Evolutionary conservation across 2,797 vertebrate species (phyloP).

Genomic region (Poeciliopsis turneri): DNA sequence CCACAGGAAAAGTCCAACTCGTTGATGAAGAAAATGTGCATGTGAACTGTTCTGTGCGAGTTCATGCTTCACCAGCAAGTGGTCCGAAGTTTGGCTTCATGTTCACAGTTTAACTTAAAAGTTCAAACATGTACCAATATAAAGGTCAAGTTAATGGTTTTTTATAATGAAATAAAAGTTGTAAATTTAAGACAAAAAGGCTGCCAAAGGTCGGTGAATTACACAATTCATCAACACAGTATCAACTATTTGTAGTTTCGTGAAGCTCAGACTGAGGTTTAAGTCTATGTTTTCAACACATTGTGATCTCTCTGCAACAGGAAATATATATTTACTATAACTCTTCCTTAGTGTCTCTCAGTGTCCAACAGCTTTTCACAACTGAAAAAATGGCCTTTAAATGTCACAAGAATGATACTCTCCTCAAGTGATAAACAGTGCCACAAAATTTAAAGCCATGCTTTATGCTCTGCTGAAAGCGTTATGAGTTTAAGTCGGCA

Average conservation of each 20-base stretch:
- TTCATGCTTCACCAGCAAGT: neutral
- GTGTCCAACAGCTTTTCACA: neutral
- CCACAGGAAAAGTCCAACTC: neutral
- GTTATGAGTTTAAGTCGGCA: neutral
- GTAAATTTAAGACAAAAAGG: neutral
- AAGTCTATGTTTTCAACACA: neutral
- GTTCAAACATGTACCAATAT: neutral
- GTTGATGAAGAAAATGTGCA: neutral
- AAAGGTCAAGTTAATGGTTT: neutral
- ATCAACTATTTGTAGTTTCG: neutral
- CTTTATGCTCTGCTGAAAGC: neutral
- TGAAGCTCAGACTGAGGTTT: neutral
- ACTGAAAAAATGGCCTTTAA: neutral
- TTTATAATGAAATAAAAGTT: neutral
- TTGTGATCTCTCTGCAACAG: neutral
- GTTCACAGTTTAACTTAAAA: neutral
- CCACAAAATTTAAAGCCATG: neutral
- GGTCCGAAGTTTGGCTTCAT: neutral
- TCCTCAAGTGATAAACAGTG: neutral
- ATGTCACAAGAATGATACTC: neutral
- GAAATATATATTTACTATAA: no score
- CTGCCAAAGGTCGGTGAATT: neutral
- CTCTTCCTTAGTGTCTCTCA: neutral
- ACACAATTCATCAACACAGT: neutral
- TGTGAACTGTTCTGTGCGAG: neutral